These are phyloP conservation scores for Tragelaphus strepsiceros DNA, from an alignment of 2,113 vertebrate genomes.

Conservation along the genomic window DNA sequence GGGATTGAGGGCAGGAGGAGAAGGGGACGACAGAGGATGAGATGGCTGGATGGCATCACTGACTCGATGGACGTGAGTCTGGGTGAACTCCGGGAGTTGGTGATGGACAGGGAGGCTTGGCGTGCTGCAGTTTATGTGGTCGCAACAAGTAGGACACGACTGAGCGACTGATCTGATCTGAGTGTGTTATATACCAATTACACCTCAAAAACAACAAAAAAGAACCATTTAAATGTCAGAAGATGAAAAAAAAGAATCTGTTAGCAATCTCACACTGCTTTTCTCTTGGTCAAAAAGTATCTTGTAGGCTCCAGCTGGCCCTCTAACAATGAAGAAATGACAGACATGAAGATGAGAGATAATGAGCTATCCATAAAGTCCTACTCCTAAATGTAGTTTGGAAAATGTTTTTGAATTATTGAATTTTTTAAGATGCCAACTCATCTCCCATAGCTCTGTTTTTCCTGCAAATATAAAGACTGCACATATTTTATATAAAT, in stretches of 20 bases:
- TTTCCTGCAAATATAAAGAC: neutral
- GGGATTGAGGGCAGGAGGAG: no score
- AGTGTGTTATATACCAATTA: neutral
- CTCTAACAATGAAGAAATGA: neutral
- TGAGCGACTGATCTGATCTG: no score
- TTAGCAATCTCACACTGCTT: neutral
- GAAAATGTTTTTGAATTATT: neutral
- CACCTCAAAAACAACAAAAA: neutral
- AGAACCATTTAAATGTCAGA: neutral
- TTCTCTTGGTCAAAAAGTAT: neutral
- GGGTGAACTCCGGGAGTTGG: no score
- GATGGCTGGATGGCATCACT: no score
- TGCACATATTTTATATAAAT: neutral
- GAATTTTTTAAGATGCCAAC: neutral
- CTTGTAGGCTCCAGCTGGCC: neutral
- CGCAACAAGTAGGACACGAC: no score
- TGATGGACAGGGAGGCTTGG: no score
- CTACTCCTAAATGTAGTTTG: neutral
- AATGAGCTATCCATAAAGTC: neutral
- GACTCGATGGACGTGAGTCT: no score
- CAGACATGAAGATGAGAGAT: neutral
- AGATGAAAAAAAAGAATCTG: neutral
- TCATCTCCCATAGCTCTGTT: neutral
- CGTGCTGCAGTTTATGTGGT: no score
- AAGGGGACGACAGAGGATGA: no score